These are phyloP conservation scores for Drosophila pseudotalamancana DNA, from an alignment of 2,888 invertebrate species.

Conservation along the genomic window DNA sequence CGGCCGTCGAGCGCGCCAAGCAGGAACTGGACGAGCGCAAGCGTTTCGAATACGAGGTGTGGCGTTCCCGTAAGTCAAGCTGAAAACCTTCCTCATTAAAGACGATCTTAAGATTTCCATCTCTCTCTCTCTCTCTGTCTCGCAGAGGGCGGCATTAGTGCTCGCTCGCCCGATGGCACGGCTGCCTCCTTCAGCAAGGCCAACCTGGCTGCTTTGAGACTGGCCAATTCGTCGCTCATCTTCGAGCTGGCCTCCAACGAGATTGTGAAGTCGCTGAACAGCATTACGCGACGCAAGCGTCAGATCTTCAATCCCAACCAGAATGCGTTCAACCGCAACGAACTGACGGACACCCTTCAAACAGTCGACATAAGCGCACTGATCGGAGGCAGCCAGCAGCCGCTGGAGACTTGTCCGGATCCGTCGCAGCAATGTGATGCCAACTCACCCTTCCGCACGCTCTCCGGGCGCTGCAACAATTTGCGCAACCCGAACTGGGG, in stretches of 20 bases:
- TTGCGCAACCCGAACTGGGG: slow-evolving; percentile 92
- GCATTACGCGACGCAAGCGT: slow-evolving; percentile 87
- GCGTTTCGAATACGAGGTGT: slow-evolving; percentile 92
- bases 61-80: slow-evolving; percentile 88
- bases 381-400: slow-evolving; percentile 81
- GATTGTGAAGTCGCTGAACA: slow-evolving; percentile 88
- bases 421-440: slow-evolving; percentile 89
- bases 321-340: slow-evolving; percentile 86
- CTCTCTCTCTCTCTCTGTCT: slow-evolving; percentile 57
- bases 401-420: slow-evolving; percentile 88
- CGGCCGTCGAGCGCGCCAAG: slow-evolving; percentile 92
- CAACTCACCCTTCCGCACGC: slow-evolving; percentile 88
- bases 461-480: slow-evolving; percentile 95
- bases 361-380: slow-evolving; percentile 91
- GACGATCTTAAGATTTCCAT: rapidly evolving
- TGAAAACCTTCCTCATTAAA: neutral
- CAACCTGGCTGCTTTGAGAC: slow-evolving; percentile 91
- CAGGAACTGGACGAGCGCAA: slow-evolving; percentile 90
- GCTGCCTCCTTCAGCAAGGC: slow-evolving; percentile 96
- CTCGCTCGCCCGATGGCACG: slow-evolving; percentile 93
- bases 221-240: slow-evolving; percentile 94
- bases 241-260: slow-evolving; percentile 95
- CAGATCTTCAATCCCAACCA: slow-evolving; percentile 89
- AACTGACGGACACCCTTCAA: slow-evolving; percentile 91
- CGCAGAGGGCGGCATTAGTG: slow-evolving; percentile 91